Conservation (phyloP, 2,113 vertebrate species). For the Takifugu bimaculatus region DNA sequence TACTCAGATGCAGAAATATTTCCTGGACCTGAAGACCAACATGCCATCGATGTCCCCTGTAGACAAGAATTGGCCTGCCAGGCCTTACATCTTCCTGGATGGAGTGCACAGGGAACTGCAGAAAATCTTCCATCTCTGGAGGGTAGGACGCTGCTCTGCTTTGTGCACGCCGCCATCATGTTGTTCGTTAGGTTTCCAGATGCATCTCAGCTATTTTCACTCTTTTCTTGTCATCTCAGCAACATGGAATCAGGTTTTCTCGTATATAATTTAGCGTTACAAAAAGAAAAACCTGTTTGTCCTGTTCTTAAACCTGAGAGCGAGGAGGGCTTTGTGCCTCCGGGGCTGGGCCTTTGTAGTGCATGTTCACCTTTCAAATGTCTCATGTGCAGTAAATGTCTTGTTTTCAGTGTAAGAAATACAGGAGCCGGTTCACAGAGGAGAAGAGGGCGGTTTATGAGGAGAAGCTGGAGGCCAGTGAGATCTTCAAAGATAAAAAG, state of each 20-base stretch:
- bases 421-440: slow-evolving; percentile 91
- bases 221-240: neutral
- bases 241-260: neutral
- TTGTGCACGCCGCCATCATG: neutral
- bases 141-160: slow-evolving; percentile 73
- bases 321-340: too few relatives aligned
- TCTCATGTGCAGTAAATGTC: neutral
- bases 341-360: too few relatives aligned
- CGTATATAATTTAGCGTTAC: neutral
- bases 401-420: slow-evolving; percentile 88
- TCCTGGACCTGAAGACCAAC: slow-evolving; percentile 86
- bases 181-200: too few relatives aligned
- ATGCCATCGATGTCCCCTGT: slow-evolving; percentile 93
- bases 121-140: slow-evolving; percentile 94
- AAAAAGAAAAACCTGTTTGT: neutral
- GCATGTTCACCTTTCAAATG: neutral
- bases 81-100: slow-evolving; percentile 90
- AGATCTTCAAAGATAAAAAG: slow-evolving; percentile 98
- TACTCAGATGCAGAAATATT: slow-evolving; percentile 92
- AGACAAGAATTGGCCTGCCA: slow-evolving; percentile 88
- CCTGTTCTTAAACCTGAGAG: too few relatives aligned
- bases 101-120: slow-evolving; percentile 84
- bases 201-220: neutral
- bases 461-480: slow-evolving; percentile 95
- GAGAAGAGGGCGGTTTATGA: slow-evolving; percentile 91